Evolutionary conservation across 2,113 vertebrate species (phyloP), one percentile per base, ranked within the genome.

Genomic region (Trogon melanurus): DNA sequence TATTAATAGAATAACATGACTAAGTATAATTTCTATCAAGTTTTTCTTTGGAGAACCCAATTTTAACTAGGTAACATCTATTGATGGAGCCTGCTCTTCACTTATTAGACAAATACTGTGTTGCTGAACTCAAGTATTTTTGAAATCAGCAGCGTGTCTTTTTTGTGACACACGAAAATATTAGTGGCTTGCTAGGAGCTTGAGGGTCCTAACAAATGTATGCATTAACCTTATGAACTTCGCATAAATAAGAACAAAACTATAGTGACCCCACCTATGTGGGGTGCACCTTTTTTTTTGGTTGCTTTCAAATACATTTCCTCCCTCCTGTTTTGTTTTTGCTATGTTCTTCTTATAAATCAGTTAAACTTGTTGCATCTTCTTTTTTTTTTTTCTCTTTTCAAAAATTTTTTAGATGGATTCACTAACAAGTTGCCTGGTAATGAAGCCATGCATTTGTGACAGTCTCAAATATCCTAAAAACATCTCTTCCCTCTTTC

Each of bases 251-350:
- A 44, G 9, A 94, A 58, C 7, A 75, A 74, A 79, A 60, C 6
- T 38, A 4, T n/a, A 57, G 25, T 9, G 2, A 56, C 1, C 10
- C 3, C 16, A n/a, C 4, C 5, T 56, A 34, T 3, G 12, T 71
- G 4, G 23, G 17, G 60, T n/a, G 2, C 1, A 50, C 3, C 3
- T 16, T 27, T 50, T n/a, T 56, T 60, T 16, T 62, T 65, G 8
- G 53, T 32, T 62, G 7, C 1, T 64, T 82, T 82, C 13, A 64
- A 87, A 82, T 17, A 1, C 1, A 19, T 75, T 74, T 79, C 6
- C 16, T 60, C 17, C 8, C 5, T 61, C 74, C 89, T 78, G 16
- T 82, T 10, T 26, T 61, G 10, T 47, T 22, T 7, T 64, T 84
- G 32, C 3, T 50, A 51, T 32, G 9, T 29, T 75, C 4, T 34